phyloP scores from a whole-genome alignment of 2,888 invertebrate species.

The Glaucopsyche alexis region DNA sequence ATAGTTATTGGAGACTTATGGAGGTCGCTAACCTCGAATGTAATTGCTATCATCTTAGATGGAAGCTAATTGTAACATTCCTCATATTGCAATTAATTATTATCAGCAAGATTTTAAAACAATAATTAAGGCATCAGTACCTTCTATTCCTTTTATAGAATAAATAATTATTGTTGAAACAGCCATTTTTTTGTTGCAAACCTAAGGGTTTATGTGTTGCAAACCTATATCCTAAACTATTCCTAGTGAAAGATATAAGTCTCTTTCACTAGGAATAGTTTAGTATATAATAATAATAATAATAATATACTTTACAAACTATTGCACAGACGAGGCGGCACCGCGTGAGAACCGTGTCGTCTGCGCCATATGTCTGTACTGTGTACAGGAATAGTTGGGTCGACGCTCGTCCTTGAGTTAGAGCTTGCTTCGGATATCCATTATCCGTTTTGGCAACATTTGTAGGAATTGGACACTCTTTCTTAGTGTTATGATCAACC shows the following conservation, averaged over 20 bases:
- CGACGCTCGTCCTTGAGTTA: conserved; percentile 24
- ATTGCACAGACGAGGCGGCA: conserved; percentile 17
- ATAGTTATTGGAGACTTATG: conserved; percentile 9
- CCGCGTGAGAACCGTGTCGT: conserved; percentile 25
- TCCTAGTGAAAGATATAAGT: too few relatives aligned
- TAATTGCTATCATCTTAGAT: neutral
- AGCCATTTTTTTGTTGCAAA: too few relatives aligned
- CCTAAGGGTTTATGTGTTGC: too few relatives aligned
- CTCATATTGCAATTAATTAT: neutral
- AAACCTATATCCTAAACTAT: too few relatives aligned
- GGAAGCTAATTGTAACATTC: neutral
- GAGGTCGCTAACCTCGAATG: neutral
- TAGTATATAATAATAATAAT: too few relatives aligned
- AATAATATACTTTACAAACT: too few relatives aligned
- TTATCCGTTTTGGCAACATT: conserved; percentile 10
- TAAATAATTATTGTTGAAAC: too few relatives aligned
- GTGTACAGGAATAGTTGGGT: conserved; percentile 12
- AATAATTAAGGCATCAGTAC: too few relatives aligned
- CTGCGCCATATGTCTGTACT: conserved; percentile 5
- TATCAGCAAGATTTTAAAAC: too few relatives aligned
- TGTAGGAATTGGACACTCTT: neutral
- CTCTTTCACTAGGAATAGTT: neutral
- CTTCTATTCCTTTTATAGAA: too few relatives aligned
- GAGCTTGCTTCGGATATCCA: neutral
- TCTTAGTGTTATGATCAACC: neutral